These are phyloP conservation scores for Catocala sponsa DNA, from an alignment of 2,888 invertebrate genomes.

Conservation along the genomic window DNA sequence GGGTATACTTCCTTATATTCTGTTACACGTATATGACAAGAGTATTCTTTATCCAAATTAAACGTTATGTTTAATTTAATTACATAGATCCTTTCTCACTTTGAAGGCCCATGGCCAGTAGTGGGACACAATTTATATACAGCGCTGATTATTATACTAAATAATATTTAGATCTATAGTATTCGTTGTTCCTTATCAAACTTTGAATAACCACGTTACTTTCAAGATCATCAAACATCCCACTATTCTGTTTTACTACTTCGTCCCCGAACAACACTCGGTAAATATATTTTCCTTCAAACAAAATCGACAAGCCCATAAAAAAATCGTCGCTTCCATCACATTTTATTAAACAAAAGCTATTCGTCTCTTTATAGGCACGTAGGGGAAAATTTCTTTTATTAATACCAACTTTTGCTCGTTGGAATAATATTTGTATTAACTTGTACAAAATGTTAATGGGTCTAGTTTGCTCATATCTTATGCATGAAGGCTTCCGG, in stretches of 20 bases:
- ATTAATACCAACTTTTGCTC: constrained; percentile 30
- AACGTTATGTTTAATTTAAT: no score
- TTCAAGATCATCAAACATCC: not conserved
- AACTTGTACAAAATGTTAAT: constrained; percentile 50
- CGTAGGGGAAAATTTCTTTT: constrained; percentile 25
- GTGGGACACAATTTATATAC: no score
- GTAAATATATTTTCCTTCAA: not conserved
- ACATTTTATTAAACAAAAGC: constrained; percentile 13
- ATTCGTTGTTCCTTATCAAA: no score
- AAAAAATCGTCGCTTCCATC: not conserved
- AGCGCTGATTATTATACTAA: no score
- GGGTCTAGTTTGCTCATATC: constrained; percentile 60
- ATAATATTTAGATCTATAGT: no score
- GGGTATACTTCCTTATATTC: no score
- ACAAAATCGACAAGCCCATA: constrained; percentile 1
- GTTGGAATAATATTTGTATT: constrained; percentile 38
- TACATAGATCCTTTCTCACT: no score
- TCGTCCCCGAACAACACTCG: not conserved
- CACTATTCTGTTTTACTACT: not conserved
- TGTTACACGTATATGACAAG: no score
- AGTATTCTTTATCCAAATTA: no score
- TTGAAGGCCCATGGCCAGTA: no score
- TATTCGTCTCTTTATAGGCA: constrained; percentile 13
- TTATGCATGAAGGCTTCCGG: constrained; percentile 62
- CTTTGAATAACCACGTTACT: no score